phyloP scores from a whole-genome alignment of 1,140 invertebrate genomes.

The Orius insidiosus region DNA sequence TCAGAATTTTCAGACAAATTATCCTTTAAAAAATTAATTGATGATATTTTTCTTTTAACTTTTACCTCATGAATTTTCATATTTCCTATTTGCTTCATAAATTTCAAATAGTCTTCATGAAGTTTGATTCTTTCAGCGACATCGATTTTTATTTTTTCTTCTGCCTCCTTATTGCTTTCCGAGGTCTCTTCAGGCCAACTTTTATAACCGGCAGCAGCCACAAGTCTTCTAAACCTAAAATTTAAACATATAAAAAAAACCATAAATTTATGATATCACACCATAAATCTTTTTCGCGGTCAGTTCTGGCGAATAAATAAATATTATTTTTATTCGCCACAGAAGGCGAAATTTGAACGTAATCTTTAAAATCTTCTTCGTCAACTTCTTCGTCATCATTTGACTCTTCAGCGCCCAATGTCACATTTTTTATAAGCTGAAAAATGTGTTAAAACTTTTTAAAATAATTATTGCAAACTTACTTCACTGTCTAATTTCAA shows the following conservation, averaged over 20 bases:
- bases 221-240: constrained; percentile 27
- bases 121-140: too few species aligned
- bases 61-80: too few species aligned
- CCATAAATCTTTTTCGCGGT: constrained; percentile 83
- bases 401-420: neutral
- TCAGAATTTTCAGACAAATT: too few species aligned
- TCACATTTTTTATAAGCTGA: neutral
- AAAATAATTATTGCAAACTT: too few species aligned
- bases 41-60: too few species aligned
- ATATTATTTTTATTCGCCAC: constrained; percentile 28
- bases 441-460: neutral
- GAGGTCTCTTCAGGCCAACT: neutral
- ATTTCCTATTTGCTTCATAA: constrained; percentile 4
- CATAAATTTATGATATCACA: constrained; percentile 26
- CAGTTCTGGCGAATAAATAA: constrained; percentile 62
- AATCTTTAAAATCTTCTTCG: constrained; percentile 21
- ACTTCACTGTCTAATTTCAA: too few species aligned
- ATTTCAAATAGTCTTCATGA: constrained; percentile 7
- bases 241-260: too few species aligned
- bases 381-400: constrained; percentile 25
- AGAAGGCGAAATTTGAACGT: constrained; percentile 13
- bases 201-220: constrained; percentile 21
- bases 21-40: too few species aligned
- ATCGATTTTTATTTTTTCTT: neutral
- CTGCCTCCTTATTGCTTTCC: neutral